These are phyloP conservation scores for Notechis scutatus DNA, from an alignment of 2,113 vertebrate species.

Conservation along the genomic window DNA sequence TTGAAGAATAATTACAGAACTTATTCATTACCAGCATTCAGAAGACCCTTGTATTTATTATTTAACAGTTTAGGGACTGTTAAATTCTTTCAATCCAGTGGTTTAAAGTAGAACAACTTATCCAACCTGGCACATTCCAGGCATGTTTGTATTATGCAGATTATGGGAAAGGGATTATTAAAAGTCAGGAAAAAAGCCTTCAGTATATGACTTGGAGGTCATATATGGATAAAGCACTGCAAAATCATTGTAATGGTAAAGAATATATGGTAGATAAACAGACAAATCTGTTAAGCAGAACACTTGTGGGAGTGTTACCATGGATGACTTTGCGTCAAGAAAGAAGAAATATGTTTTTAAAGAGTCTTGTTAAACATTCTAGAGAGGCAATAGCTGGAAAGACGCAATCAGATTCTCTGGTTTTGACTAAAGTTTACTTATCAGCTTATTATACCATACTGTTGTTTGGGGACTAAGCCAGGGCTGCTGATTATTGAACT, in stretches of 20 bases:
- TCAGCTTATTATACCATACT: slow-evolving; percentile 28
- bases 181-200: background rate
- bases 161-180: background rate
- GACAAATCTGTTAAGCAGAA: slow-evolving; percentile 21
- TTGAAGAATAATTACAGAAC: background rate
- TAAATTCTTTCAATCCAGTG: background rate
- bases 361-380: slow-evolving; percentile 11
- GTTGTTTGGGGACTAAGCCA: slow-evolving; percentile 34
- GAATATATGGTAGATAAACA: background rate
- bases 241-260: background rate
- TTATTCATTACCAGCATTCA: background rate
- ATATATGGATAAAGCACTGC: background rate
- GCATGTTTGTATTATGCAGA: background rate
- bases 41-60: no score
- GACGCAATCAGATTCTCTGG: slow-evolving; percentile 3
- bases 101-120: background rate
- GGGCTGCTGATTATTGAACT: slow-evolving; percentile 2
- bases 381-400: slow-evolving; percentile 21
- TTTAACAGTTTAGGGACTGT: background rate
- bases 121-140: background rate
- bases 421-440: background rate
- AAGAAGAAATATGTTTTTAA: background rate
- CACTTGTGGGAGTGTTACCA: slow-evolving; percentile 41
- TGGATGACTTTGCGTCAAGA: slow-evolving; percentile 35
- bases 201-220: background rate